Evolutionary conservation across 1,140 invertebrate species (phyloP), one percentile per base, ranked within the genome.

Genomic region (Drosophila azteca): DNA sequence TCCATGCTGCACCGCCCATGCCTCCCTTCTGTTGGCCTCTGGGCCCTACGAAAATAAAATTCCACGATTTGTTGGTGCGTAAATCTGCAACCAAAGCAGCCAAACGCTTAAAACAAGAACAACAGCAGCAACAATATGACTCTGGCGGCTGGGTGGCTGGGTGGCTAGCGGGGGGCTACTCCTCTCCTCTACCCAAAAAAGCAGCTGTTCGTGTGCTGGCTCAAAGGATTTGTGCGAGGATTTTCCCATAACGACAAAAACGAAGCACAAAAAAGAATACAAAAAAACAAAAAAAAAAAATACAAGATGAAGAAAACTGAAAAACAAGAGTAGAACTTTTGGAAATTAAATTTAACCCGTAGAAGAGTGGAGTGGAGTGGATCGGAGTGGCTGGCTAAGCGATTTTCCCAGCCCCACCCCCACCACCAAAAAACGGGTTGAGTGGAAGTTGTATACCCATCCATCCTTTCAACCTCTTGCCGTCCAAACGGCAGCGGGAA

Each of bases 221-320:
- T 87, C 82, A 87, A 87, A 87, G 82, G 82, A 87, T 87, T 87
- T 87, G 82, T 87, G 82, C 78, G 67, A 31, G 82, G 82, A 87
- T 87, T 87, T 87, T 72, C 74, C 70, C 78, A 87, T 81, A 87
- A 81, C 82, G 78, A 87, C 82, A 87, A 81, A 85, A 85, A 85
- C 65, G 53, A 64, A 76, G 66, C 59, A 46, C 45, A 48, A 45
- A 46, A 41, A 59, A 44, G 48, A 55, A 20, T 22, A 54, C 4
- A 31, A 35, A 50, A 50, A 53, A 66, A 78, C 78, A 75, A 54
- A 74, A 74, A 77, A 76, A 59, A 60, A 50, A 72, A 81, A 41
- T 17, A 11, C 29, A 43, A 35, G 50, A 44, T 24, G 52, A 76
- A 68, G 46, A 59, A 77, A 83, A 85, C 69, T 65, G 66, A 87